Evolutionary conservation across 2,888 invertebrate species (phyloP), one percentile per base, ranked within the genome.

Genomic region (Drosophila flavopinicola): DNA sequence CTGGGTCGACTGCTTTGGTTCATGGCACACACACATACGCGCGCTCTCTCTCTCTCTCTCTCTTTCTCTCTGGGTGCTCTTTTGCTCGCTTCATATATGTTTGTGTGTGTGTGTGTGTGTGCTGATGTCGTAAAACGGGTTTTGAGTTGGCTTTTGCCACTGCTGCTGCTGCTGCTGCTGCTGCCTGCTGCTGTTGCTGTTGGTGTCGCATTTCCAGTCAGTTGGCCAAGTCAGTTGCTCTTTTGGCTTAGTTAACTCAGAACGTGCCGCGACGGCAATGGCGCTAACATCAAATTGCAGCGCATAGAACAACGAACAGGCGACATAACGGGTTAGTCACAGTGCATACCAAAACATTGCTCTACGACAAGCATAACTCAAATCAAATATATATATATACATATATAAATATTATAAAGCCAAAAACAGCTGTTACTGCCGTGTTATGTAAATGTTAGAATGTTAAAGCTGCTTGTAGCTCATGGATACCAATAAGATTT

Each of bases 151-250:
- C 76, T 78, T 78, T 69, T 65, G 66, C 68, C 59, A 49, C 63
- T 67, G 72, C 41, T 45, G 44, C 11, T 24, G 51, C 15, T 29
- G 53, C 23, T 54, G 57, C 65, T 52, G 65, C 60, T 24, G 44
- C 35, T 23, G 25, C 37, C 42, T 39, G 44, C 23, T 35, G 58
- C 37, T 59, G 66, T 64, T 59, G 61, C 66, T 69, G 56, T 61
- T 65, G 63, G 52, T 78, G 79, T 59, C 75, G 77, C 84, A 66
- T 69, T 68, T 70, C 64, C 72, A 80, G 68, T 80, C 87, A 70
- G 86, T 82, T 87, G 85, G 87, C 70, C 85, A 87, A 80, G 82
- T 83, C 85, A 87, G 87, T 83, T 83, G 78, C 87, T 87, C 85
- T 83, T 83, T 87, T 83, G 71, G 78, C 85, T 87, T 78, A 87